phyloP scores from a whole-genome alignment of 1,140 invertebrate genomes.

The Leptestheria dahalacensis region DNA sequence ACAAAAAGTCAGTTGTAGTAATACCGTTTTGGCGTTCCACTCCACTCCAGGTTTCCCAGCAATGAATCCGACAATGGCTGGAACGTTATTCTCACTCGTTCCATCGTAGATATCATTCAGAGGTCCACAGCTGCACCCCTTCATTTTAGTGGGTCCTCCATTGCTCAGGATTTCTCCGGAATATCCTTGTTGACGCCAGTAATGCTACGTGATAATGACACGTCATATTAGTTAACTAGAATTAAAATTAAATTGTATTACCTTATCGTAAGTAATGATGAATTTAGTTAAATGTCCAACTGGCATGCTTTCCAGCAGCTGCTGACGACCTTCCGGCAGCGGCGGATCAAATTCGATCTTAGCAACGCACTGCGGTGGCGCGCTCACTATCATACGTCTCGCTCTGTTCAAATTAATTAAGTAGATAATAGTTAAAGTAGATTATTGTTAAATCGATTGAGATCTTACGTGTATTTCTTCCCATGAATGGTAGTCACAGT shows the following conservation, averaged over 20 bases:
- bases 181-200: slow-evolving; percentile 28
- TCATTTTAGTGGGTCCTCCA: slow-evolving; percentile 23
- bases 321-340: slow-evolving; percentile 24
- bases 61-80: slow-evolving; percentile 32
- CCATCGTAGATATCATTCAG: slow-evolving; percentile 31
- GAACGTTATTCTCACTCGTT: slow-evolving; percentile 25
- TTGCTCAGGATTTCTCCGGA: slow-evolving; percentile 31
- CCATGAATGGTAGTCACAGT: slow-evolving; percentile 21
- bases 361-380: slow-evolving; percentile 17
- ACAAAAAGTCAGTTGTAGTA: too few relatives aligned
- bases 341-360: slow-evolving; percentile 26
- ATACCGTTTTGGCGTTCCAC: slow-evolving; percentile 21
- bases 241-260: too few relatives aligned
- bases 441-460: background rate
- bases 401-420: slow-evolving; percentile 4
- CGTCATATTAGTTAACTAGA: background rate
- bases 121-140: slow-evolving; percentile 24
- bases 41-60: slow-evolving; percentile 25
- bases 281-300: slow-evolving; percentile 29
- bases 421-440: background rate
- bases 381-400: slow-evolving; percentile 14
- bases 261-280: slow-evolving; percentile 29
- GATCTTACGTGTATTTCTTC: slow-evolving; percentile 17
- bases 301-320: slow-evolving; percentile 27
- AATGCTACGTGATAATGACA: slow-evolving; percentile 23